Evolutionary conservation across 2,113 vertebrate genomes (phyloP), one percentile per base, ranked within the genome.

Genomic region (Catharus minimus): DNA sequence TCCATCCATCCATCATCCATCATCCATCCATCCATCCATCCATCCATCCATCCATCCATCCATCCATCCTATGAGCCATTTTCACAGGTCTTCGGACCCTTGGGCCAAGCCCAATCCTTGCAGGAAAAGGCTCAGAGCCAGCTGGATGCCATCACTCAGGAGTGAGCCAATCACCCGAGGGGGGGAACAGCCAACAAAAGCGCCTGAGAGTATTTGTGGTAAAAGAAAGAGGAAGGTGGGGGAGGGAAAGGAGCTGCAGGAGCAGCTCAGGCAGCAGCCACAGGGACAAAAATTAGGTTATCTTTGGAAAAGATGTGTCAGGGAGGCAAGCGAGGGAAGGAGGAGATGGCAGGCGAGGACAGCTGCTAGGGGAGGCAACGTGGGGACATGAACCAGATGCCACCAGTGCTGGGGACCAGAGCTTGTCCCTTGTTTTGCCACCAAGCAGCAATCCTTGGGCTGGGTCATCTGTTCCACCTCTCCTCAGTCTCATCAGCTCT

Each of bases 211-310:
- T 56, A 68, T 69, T 32, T 65, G 55, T 4, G 32, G 89, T 65
- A 33, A 46, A 76, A 76, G 86, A 91, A 95, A 92, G 93, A 96
- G 93, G 90, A 93, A 95, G 82, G 28, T 82, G 95, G 95, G 92
- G 94, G 95, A 95, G 90, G 92, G 93, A 95, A 23, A 69, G 72
- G 68, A 93, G 74, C 75, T 69, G 79, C 81, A 82, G 71, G 47
- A 91, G 75, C 86, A 89, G 76, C 85, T 68, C 88, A 77, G 75
- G 77, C 38, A 0, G 92, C 86, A 93, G 85, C 88, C 21, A 0
- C 10, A 0, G 71, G 12, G 4, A 83, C 60, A 64, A 75, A 57
- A 94, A 96, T 88, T 94, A 92, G 95, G 93, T 92, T 87, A 62
- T 43, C 38, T 80, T 88, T 74, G 85, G 83, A 79, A 89, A 88